Conservation (phyloP, 1,140 invertebrate species). For the Rhyacophila brunnea region DNA sequence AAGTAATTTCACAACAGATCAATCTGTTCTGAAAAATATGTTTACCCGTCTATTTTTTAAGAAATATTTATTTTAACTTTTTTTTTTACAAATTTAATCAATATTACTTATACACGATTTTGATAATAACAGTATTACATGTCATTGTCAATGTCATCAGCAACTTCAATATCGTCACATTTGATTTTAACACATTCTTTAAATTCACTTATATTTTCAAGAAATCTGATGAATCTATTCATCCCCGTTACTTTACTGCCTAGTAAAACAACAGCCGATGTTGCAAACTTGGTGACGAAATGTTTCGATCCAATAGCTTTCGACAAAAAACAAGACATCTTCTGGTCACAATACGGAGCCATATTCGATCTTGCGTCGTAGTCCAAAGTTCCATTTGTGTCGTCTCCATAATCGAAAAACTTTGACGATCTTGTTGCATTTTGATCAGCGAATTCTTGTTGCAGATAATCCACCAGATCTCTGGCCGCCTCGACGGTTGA, state of each 20-base stretch:
- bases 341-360: slow-evolving; percentile 17
- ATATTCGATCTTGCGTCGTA: background rate
- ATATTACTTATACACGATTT: too few relatives aligned
- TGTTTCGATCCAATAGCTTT: slow-evolving; percentile 16
- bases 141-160: too few relatives aligned
- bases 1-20: too few relatives aligned
- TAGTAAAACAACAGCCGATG: slow-evolving; percentile 12
- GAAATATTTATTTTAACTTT: too few relatives aligned
- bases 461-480: slow-evolving; percentile 9
- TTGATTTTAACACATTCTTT: slow-evolving; percentile 21
- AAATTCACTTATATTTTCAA: slow-evolving; percentile 22
- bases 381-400: background rate
- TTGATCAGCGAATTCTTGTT: background rate
- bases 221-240: slow-evolving; percentile 10
- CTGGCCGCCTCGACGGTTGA: slow-evolving; percentile 6
- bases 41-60: too few relatives aligned
- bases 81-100: too few relatives aligned
- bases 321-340: slow-evolving; percentile 21
- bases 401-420: slow-evolving; percentile 2
- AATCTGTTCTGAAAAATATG: too few relatives aligned
- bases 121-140: too few relatives aligned
- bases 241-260: background rate
- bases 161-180: background rate
- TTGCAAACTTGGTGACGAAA: slow-evolving; percentile 14
- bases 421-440: slow-evolving; percentile 16